Evolutionary conservation across 2,888 invertebrate species (phyloP), one percentile per base, ranked within the genome.

Genomic region (Chesias legatella): DNA sequence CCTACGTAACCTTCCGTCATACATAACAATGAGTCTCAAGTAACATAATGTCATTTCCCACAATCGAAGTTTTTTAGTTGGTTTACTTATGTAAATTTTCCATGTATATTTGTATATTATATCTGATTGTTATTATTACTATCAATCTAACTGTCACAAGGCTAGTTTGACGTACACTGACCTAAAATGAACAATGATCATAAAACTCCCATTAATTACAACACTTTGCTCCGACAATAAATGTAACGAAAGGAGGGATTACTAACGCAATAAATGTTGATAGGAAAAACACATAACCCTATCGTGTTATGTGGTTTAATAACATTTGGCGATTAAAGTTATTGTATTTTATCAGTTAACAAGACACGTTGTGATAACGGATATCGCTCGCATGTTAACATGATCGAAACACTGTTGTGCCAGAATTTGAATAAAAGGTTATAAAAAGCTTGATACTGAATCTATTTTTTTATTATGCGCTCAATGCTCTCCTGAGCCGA

Each of bases 321-420:
- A 65, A 62, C 60, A 58, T 62, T 62, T 41, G 54, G 51, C 53
- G 68, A 74, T 76, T 73, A 75, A 72, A 56, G 46, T 58, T 63
- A 68, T 62, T 65, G 60, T 63, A 67, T 61, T 60, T 67, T 73
- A 73, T 72, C 68, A 61, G 56, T 52, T 44, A 53, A 58, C 62
- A 51, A 55, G 51, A 45, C 55, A 58, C 48, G 53, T 53, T 60
- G 61, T 67, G 61, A 63, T 60, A 53, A 45, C 43, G 33, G 46
- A 57, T 60, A 56, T 40, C 30, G 35, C 38, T 40, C 30, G 35
- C 38, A 33, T 49, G 38, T 47, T 47, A 33, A 39, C 43, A 52
- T 40, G 35, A 25, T 40, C 30, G 36, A 41, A 41, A 51, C 41
- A 45, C 31, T 32, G 33, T 33, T 33, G 26, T 45, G 40, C 24